Evolutionary conservation across 2,113 vertebrate species (phyloP).

Genomic region (Periophthalmus modestus): DNA sequence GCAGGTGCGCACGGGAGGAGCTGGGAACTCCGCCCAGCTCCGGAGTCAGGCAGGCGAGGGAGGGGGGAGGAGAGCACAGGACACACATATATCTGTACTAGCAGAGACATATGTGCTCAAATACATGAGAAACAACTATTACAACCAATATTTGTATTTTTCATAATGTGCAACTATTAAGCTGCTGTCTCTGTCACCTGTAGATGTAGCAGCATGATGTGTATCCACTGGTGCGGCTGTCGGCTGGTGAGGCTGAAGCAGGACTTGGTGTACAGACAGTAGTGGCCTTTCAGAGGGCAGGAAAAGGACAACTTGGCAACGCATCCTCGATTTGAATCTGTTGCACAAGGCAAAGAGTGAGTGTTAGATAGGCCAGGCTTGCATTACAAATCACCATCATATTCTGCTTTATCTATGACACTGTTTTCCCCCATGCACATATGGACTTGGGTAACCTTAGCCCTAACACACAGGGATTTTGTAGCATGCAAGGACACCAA

Average conservation of each 20-base stretch:
- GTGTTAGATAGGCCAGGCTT: background rate
- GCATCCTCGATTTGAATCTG: slow-evolving; percentile 83
- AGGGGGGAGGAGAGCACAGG: no score
- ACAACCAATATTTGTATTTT: no score
- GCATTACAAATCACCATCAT: background rate
- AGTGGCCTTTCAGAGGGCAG: slow-evolving; percentile 90
- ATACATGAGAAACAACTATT: no score
- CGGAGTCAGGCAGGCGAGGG: no score
- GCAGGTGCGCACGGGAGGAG: no score
- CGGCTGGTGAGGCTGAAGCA: slow-evolving; percentile 86
- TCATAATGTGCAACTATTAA: no score
- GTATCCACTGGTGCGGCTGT: slow-evolving; percentile 91
- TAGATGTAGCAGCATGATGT: slow-evolving; percentile 91
- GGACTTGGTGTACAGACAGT: slow-evolving; percentile 94
- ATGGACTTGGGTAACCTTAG: slow-evolving; percentile 30
- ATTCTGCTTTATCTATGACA: background rate
- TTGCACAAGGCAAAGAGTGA: slow-evolving; percentile 3
- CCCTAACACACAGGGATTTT: slow-evolving; percentile 33
- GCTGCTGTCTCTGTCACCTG: slow-evolving; percentile 78
- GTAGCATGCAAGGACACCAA: slow-evolving; percentile 19
- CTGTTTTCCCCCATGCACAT: slow-evolving; percentile 8
- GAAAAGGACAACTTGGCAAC: slow-evolving; percentile 91
- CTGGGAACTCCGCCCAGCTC: no score
- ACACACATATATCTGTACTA: no score
- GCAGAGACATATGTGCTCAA: no score